Evolutionary conservation across 35 echinoderm and acorn worm genomes (phyloP), one percentile per base, ranked within the genome.

Genomic region (Acanthaster planci): DNA sequence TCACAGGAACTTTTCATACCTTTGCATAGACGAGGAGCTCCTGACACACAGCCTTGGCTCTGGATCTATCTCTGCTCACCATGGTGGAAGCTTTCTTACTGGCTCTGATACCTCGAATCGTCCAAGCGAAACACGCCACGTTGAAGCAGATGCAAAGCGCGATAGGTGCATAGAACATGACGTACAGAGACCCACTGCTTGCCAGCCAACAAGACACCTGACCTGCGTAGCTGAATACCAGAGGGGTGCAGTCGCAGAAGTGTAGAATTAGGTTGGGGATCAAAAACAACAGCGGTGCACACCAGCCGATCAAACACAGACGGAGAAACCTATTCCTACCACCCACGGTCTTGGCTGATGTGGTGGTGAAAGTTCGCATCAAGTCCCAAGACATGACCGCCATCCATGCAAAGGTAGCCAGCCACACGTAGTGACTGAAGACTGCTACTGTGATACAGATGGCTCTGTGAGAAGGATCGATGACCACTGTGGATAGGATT

Each of bases 331-430:
- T 60, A n/a, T 30, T 7, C 42, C 42, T 47, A 23, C 0, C 38
- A 36, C 58, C 76, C 7, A n/a, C 35, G 18, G 38, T 56, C 5
- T 38, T 89, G 21, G 12, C 39, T 0, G 42, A 8, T 39, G 50
- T 14, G 21, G 57, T 18, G 5, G 82, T 52, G 37, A 90, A 90
- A 39, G 81, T 84, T 17, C 76, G 60, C n/a, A 56, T 53, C 16
- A 85, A 52, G 21, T 85, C 82, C 51, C 68, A 84, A 4, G 89
- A 82, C 2, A 85, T 52, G 37, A 50, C 53, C 3, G 39, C 84
- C 80, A 84, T 90, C 89, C 89, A 90, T 1, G 32, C 22, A 77
- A 90, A 90, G 1, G 67, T 51, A 9, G 77, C n/a, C 5, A 90
- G 55, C 81, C 67, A 85, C 9, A 47, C 8, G 44, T 90, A 90